Evolutionary conservation across 2,888 invertebrate genomes (phyloP).

Genomic region (Eulithis prunata): DNA sequence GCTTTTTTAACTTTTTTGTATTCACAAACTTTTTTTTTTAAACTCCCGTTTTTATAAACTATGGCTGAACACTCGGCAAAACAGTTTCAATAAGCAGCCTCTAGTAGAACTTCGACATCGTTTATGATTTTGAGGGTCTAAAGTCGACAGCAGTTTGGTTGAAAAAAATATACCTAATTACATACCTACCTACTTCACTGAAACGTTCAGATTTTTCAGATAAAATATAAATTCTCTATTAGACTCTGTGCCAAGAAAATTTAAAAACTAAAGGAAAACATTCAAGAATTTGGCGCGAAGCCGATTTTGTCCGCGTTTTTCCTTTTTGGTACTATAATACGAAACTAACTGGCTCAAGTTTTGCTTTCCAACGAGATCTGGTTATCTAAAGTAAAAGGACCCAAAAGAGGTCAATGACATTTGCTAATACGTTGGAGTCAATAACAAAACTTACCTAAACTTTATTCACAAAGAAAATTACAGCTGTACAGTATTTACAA

Average conservation of each 20-base stretch:
- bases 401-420: too few relatives aligned
- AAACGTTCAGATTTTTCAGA: neutral
- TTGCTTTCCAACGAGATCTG: too few relatives aligned
- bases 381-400: neutral
- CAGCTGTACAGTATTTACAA: too few relatives aligned
- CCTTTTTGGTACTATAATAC: neutral
- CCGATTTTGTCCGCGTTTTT: conserved; percentile 6
- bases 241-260: conserved; percentile 21
- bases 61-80: too few relatives aligned
- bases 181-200: neutral
- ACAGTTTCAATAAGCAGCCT: too few relatives aligned
- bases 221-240: conserved; percentile 21
- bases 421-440: too few relatives aligned
- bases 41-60: too few relatives aligned
- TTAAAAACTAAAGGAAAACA: conserved; percentile 15
- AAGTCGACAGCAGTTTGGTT: neutral
- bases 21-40: too few relatives aligned
- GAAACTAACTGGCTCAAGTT: neutral
- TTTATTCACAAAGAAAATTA: too few relatives aligned
- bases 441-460: too few relatives aligned
- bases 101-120: too few relatives aligned
- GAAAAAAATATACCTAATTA: neutral
- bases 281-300: conserved; percentile 16
- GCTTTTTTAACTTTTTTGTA: too few relatives aligned
- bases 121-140: neutral